Conservation (phyloP, 1,140 invertebrate species). For the Schlechtendalia chinensis region DNA sequence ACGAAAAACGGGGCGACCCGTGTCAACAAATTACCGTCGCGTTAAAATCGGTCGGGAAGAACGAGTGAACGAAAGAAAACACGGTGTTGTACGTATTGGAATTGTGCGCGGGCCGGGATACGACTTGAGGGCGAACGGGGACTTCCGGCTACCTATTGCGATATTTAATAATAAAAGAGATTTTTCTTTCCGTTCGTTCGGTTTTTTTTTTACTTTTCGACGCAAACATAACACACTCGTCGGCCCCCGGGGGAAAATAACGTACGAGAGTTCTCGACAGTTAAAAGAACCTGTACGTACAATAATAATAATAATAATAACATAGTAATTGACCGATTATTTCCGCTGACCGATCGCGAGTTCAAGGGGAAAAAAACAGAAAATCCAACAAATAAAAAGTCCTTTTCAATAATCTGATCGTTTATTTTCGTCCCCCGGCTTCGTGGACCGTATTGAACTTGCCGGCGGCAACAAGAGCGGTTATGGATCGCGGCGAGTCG, state of each 20-base stretch:
- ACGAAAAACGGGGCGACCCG: background rate
- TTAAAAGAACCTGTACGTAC: background rate
- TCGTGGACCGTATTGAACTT: background rate
- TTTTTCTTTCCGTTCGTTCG: no score
- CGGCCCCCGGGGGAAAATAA: background rate
- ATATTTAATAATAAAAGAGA: background rate
- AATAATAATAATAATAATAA: no score
- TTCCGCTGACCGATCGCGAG: background rate
- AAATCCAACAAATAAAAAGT: no score
- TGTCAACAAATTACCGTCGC: conserved; percentile 13
- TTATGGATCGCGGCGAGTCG: background rate
- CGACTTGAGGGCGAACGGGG: no score
- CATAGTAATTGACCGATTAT: background rate
- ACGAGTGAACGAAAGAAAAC: no score
- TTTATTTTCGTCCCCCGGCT: background rate
- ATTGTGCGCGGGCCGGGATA: background rate
- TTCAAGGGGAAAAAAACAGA: background rate
- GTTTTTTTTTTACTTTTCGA: no score
- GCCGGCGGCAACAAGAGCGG: background rate
- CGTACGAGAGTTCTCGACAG: background rate
- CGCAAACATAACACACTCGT: background rate
- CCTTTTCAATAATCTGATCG: background rate
- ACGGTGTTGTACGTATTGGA: background rate
- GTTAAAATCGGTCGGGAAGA: background rate
- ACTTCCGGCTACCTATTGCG: background rate